Percentiles rank a stretch among this genome's conserved stretches.
These are phyloP conservation scores for Ctenodactylus gundi DNA, from an alignment of 2,113 vertebrate genomes.

Conservation along the genomic window DNA sequence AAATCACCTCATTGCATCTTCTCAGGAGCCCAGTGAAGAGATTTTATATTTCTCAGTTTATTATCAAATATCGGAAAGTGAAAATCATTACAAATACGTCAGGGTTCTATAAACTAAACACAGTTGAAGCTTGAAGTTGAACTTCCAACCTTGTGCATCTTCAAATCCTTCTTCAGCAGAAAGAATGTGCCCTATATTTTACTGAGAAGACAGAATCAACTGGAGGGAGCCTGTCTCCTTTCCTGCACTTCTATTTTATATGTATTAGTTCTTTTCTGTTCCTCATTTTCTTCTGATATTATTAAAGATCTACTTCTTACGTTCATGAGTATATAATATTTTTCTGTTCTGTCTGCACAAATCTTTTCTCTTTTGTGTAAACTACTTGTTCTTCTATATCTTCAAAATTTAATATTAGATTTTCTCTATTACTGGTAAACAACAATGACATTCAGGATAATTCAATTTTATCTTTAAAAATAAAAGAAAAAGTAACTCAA, in stretches of 20 bases:
- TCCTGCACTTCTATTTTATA: neutral
- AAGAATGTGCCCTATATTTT: neutral
- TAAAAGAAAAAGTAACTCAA: neutral
- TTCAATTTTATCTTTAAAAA: neutral
- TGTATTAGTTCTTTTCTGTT: neutral
- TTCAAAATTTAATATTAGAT: neutral
- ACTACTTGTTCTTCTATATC: neutral
- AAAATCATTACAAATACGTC: neutral
- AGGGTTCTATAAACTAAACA: neutral
- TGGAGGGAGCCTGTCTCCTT: neutral
- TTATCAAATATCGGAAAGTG: neutral
- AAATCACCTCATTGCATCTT: neutral
- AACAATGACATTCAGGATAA: neutral
- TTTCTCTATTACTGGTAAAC: neutral
- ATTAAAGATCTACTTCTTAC: neutral
- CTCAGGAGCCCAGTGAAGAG: neutral
- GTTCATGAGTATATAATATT: neutral
- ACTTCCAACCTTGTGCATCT: neutral
- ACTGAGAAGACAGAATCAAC: neutral
- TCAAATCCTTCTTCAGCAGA: neutral
- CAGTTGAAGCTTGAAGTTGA: neutral
- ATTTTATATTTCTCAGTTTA: neutral
- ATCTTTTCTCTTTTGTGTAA: neutral
- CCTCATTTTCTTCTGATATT: neutral
- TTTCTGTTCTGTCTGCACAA: neutral